phyloP scores from a whole-genome alignment of 2,888 invertebrate genomes.

The Himalopsyche tibetana region DNA sequence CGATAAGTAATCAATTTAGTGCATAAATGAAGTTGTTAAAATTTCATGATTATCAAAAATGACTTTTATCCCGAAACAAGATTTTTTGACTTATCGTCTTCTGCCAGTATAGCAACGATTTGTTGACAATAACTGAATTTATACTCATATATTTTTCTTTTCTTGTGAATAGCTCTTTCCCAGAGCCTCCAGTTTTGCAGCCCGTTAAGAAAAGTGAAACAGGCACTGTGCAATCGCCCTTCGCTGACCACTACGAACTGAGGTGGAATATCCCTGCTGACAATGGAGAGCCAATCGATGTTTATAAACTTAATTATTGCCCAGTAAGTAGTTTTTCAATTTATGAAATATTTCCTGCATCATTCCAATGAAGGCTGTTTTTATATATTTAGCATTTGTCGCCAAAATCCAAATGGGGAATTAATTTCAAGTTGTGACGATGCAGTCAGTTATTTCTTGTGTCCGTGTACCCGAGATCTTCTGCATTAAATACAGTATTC shows the following conservation, averaged over 20 bases:
- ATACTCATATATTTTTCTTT: not conserved
- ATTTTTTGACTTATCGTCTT: too few relatives aligned
- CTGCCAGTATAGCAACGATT: too few relatives aligned
- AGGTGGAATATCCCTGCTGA: conserved; percentile 91
- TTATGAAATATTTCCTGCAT: not conserved
- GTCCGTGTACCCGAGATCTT: not conserved
- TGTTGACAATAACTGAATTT: too few relatives aligned
- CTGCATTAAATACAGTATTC: not conserved
- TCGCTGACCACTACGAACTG: conserved; percentile 87
- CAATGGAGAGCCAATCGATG: conserved; percentile 92
- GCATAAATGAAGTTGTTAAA: too few relatives aligned
- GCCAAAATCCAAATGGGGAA: not conserved
- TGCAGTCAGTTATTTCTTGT: not conserved
- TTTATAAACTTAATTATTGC: conserved; percentile 88
- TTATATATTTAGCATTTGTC: too few relatives aligned
- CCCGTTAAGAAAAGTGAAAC: conserved; percentile 73
- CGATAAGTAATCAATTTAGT: too few relatives aligned
- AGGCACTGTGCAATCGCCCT: conserved; percentile 78
- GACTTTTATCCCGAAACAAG: too few relatives aligned
- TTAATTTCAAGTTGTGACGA: too few relatives aligned
- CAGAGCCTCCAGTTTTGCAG: conserved; percentile 68
- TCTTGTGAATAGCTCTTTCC: conserved; percentile 51
- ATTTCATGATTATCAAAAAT: too few relatives aligned
- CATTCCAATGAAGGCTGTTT: too few relatives aligned
- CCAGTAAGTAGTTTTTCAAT: conserved; percentile 78